A percentile compares a stretch with the other conserved stretches of the same genome.
Conservation (phyloP, 2,113 vertebrate species). For the Thermophis baileyi region DNA sequence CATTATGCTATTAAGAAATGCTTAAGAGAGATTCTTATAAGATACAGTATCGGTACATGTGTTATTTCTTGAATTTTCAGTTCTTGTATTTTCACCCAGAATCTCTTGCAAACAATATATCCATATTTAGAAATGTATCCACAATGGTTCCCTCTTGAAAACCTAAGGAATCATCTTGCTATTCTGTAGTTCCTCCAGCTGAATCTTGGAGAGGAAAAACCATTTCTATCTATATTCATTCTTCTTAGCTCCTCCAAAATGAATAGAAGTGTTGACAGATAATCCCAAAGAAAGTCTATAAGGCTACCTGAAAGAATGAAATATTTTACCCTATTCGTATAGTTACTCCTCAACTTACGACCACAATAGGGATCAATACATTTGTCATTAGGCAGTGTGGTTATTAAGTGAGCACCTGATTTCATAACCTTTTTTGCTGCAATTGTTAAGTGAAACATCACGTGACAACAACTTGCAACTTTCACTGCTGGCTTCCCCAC, state of each 20-base stretch:
- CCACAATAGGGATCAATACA: not conserved
- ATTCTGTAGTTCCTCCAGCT: not conserved
- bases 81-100: not conserved
- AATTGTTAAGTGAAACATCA: not conserved
- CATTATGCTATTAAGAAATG: not conserved
- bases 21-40: not conserved
- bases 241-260: rapidly evolving
- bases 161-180: not conserved
- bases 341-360: no score
- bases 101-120: not conserved
- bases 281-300: not conserved
- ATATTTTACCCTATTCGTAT: rapidly evolving
- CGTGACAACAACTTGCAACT: not conserved
- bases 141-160: not conserved
- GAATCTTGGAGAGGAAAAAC: not conserved
- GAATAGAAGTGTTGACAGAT: not conserved
- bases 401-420: not conserved
- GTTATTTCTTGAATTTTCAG: not conserved
- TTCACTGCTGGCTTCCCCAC: not conserved
- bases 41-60: not conserved
- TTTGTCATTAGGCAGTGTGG: not conserved
- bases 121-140: not conserved
- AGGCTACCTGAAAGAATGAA: not conserved
- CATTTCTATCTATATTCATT: not conserved
- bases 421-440: not conserved